Percentiles rank a stretch among this genome's conserved stretches.
Conservation (phyloP, 2,888 invertebrate genomes). For the Hydropsyche betteni region DNA sequence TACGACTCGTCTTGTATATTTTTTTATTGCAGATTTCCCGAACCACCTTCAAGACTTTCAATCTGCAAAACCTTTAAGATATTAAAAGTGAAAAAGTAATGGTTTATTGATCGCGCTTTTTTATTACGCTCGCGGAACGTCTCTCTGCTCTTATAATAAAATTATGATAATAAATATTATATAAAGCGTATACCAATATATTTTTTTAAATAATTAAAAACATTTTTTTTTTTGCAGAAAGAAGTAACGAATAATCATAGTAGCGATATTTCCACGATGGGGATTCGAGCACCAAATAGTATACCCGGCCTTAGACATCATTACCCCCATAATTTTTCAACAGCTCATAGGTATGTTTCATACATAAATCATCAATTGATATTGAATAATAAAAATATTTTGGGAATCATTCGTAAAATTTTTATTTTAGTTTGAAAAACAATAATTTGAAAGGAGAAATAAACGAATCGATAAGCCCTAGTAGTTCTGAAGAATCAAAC, state of each 20-base stretch:
- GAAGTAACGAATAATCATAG: slow-evolving; percentile 56
- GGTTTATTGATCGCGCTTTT: not conserved
- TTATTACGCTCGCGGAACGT: no score
- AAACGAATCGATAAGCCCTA: slow-evolving; percentile 62
- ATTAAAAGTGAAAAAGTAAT: slow-evolving; percentile 4
- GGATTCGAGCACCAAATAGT: slow-evolving; percentile 68
- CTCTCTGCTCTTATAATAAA: no score
- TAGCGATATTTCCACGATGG: slow-evolving; percentile 61
- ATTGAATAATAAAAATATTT: not conserved
- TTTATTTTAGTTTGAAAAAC: slow-evolving; percentile 47
- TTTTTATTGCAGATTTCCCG: slow-evolving; percentile 25
- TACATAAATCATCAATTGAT: not conserved
- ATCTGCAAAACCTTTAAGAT: slow-evolving; percentile 2
- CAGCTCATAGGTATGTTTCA: slow-evolving; percentile 55
- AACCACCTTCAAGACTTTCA: not conserved
- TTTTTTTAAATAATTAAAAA: not conserved
- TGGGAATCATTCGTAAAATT: slow-evolving; percentile 52
- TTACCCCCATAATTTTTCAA: slow-evolving; percentile 67
- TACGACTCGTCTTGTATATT: slow-evolving; percentile 22
- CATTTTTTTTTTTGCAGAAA: slow-evolving; percentile 56
- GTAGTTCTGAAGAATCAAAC: slow-evolving; percentile 86
- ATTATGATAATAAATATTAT: not conserved
- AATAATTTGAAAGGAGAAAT: slow-evolving; percentile 50
- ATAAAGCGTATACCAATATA: not conserved
- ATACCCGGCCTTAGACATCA: slow-evolving; percentile 74